Percentiles rank a stretch among this genome's conserved stretches.
Evolutionary conservation across 2,113 vertebrate species (phyloP).

Genomic region (Gambusia holbrooki): DNA sequence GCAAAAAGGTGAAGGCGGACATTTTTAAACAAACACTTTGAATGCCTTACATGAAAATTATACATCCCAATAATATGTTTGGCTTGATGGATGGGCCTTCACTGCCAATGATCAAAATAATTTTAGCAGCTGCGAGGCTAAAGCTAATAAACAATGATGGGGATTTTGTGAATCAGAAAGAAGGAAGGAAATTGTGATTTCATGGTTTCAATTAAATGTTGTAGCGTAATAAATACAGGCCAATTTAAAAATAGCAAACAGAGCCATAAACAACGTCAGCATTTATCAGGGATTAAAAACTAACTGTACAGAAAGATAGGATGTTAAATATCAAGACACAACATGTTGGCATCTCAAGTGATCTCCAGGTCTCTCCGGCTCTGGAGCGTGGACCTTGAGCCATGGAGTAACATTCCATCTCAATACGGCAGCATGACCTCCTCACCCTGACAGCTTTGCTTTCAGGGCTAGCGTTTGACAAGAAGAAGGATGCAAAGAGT

Average conservation of each 20-base stretch:
- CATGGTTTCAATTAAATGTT: no score
- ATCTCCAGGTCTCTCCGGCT: constrained; percentile 64
- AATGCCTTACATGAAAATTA: neutral
- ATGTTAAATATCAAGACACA: constrained; percentile 46
- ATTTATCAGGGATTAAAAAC: constrained; percentile 25
- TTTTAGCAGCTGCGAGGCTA: neutral
- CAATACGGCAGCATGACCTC: constrained; percentile 58
- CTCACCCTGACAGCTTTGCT: constrained; percentile 64
- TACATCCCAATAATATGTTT: neutral
- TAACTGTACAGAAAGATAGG: constrained; percentile 33
- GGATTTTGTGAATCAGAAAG: neutral
- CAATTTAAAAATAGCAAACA: neutral
- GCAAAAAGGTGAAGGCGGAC: neutral
- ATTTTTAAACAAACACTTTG: neutral
- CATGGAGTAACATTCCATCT: constrained; percentile 76
- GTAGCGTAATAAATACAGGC: neutral
- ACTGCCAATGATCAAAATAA: neutral
- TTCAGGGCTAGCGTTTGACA: constrained; percentile 65
- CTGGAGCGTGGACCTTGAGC: constrained; percentile 73
- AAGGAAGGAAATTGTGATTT: neutral
- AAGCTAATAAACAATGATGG: neutral
- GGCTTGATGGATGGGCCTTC: neutral
- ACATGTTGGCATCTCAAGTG: constrained; percentile 69
- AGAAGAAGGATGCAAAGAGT: constrained; percentile 55
- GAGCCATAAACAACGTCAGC: constrained; percentile 3